Percentiles rank a stretch among this genome's conserved stretches.
Conservation (phyloP, 2,113 vertebrate species). For the Salvelinus namaycush region DNA sequence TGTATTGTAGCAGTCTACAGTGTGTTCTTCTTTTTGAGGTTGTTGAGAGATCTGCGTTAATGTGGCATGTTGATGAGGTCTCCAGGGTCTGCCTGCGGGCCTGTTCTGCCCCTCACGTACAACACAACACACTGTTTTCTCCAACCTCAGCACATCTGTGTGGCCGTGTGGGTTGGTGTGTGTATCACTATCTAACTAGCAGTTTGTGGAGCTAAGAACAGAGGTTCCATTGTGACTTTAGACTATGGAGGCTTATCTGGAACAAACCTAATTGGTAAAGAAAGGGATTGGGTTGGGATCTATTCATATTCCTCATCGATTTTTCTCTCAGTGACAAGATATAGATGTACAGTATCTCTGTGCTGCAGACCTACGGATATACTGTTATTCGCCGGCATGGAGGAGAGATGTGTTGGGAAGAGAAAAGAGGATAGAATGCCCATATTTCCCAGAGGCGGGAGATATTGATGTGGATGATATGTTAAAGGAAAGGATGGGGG, state of each 20-base stretch:
- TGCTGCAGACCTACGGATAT: constrained; percentile 14
- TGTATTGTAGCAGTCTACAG: background rate
- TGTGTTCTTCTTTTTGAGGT: background rate
- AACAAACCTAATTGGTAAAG: constrained; percentile 11
- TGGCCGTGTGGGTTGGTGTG: too few species aligned
- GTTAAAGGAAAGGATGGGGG: background rate
- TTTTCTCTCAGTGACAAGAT: constrained; percentile 18
- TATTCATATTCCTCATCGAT: background rate
- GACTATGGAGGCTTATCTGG: background rate
- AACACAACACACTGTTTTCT: background rate
- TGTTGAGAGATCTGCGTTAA: constrained; percentile 4
- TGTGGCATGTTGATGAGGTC: constrained; percentile 9
- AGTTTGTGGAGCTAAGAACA: background rate
- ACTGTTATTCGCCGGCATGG: background rate
- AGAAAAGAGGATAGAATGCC: constrained; percentile 11
- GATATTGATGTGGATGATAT: background rate
- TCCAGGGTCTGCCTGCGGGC: background rate
- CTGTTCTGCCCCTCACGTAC: background rate
- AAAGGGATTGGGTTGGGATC: background rate
- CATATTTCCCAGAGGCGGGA: constrained; percentile 15
- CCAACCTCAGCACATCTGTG: background rate
- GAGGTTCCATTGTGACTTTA: background rate
- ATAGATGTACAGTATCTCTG: constrained; percentile 10
- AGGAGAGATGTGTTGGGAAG: constrained; percentile 14
- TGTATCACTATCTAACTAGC: background rate